Conservation (phyloP, 2,113 vertebrate species). For the Dicaeum eximium region DNA sequence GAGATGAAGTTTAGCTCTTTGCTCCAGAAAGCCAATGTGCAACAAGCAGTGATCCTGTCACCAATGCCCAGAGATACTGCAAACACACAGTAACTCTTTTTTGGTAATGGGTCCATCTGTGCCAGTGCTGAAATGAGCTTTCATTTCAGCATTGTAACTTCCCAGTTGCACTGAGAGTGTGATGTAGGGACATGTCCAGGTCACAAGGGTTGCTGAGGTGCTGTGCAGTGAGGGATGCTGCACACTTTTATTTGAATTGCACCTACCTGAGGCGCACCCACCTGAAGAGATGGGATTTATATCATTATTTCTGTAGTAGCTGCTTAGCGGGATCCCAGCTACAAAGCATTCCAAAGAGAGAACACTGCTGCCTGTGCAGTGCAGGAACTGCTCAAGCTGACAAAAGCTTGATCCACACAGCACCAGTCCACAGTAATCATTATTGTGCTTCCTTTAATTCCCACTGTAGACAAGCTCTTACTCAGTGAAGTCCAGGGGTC, state of each 20-base stretch:
- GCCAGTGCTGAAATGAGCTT: neutral
- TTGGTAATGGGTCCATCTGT: neutral
- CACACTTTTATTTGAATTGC: neutral
- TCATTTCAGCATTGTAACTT: neutral
- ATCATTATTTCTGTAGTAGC: neutral
- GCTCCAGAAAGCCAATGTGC: neutral
- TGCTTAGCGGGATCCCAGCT: neutral
- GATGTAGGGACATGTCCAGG: rapidly evolving
- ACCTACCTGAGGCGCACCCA: neutral
- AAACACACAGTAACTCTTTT: neutral
- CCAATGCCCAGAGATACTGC: neutral
- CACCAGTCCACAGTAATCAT: neutral
- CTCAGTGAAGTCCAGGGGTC: neutral
- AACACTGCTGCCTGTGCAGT: neutral
- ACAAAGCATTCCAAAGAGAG: neutral
- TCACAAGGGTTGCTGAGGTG: neutral
- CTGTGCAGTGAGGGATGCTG: neutral
- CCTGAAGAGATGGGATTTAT: neutral
- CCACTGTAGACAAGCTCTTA: neutral
- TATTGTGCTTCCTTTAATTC: neutral
- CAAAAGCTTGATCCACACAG: neutral
- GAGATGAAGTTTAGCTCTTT: neutral
- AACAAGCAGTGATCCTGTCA: neutral
- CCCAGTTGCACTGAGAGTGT: neutral
- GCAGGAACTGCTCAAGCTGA: neutral